Conservation (phyloP, 2,797 vertebrate species). For the Lindbergichthys nudifrons region DNA sequence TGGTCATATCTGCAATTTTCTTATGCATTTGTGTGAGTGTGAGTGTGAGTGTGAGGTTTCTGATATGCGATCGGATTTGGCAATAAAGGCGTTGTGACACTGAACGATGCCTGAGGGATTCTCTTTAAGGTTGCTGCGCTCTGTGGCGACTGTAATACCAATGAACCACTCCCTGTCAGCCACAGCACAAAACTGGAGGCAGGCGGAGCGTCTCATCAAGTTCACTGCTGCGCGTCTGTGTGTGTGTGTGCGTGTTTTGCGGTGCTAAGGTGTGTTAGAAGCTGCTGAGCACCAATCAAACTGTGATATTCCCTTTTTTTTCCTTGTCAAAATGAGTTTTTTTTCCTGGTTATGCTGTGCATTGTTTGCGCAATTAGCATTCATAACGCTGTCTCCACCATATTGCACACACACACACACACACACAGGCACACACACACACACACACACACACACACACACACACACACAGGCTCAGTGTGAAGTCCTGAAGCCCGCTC, state of each 20-base stretch:
- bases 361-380: slow-evolving; percentile 36
- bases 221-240: slow-evolving; percentile 26
- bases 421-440: slow-evolving; percentile 28
- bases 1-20: slow-evolving; percentile 10
- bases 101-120: slow-evolving; percentile 59
- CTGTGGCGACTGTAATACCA: slow-evolving; percentile 65
- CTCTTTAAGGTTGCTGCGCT: slow-evolving; percentile 65
- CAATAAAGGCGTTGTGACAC: slow-evolving; percentile 45
- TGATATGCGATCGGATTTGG: not conserved
- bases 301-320: slow-evolving; percentile 2
- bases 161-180: slow-evolving; percentile 77
- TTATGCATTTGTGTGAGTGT: not conserved
- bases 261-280: slow-evolving; percentile 4
- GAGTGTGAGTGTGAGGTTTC: slow-evolving; percentile 4
- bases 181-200: slow-evolving; percentile 47
- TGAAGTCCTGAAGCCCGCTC: slow-evolving; percentile 52
- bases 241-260: not conserved
- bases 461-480: slow-evolving; percentile 22
- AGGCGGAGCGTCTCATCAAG: slow-evolving; percentile 34
- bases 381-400: slow-evolving; percentile 24
- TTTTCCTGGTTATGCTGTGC: not conserved
- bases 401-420: slow-evolving; percentile 1
- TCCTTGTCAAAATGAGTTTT: slow-evolving; percentile 5
- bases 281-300: slow-evolving; percentile 29
- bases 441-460: slow-evolving; percentile 33